These are phyloP conservation scores for Microchrysa polita DNA, from an alignment of 2,888 invertebrate genomes.

Conservation along the genomic window DNA sequence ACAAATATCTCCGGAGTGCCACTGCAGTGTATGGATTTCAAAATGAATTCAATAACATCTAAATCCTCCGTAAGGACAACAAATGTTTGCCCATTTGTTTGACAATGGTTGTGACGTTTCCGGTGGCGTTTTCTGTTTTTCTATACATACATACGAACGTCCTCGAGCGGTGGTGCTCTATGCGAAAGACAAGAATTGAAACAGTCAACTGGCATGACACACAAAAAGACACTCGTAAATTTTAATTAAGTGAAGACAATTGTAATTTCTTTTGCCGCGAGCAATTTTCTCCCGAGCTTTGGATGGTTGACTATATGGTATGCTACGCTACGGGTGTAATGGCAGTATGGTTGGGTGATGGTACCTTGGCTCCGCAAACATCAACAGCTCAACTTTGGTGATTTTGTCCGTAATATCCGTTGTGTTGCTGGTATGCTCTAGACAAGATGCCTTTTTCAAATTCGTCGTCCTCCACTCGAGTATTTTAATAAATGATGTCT, in stretches of 20 bases:
- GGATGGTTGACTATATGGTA: background rate
- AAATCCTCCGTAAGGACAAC: slow-evolving; percentile 5
- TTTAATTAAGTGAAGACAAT: slow-evolving; percentile 41
- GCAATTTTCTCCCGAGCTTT: slow-evolving; percentile 5
- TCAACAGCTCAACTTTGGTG: slow-evolving; percentile 15
- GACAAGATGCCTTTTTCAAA: slow-evolving; percentile 18
- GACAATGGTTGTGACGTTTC: background rate
- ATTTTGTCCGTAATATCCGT: slow-evolving; percentile 19
- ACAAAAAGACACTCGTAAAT: slow-evolving; percentile 39
- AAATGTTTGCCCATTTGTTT: slow-evolving; percentile 2
- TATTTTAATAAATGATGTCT: slow-evolving; percentile 35
- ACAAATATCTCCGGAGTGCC: background rate
- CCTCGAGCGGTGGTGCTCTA: no score
- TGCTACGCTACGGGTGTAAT: no score
- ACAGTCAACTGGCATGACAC: slow-evolving; percentile 15
- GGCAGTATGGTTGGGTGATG: no score
- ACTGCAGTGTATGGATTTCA: background rate
- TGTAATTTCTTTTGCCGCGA: slow-evolving; percentile 25
- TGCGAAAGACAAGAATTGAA: background rate
- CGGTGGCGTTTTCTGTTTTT: no score
- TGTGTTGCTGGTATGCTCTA: background rate
- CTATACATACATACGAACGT: no score
- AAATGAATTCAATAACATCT: slow-evolving; percentile 12
- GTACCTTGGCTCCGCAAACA: background rate
- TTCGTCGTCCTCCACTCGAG: slow-evolving; percentile 22